phyloP scores from a whole-genome alignment of 2,888 invertebrate species.

The Euspilapteryx auroguttella region DNA sequence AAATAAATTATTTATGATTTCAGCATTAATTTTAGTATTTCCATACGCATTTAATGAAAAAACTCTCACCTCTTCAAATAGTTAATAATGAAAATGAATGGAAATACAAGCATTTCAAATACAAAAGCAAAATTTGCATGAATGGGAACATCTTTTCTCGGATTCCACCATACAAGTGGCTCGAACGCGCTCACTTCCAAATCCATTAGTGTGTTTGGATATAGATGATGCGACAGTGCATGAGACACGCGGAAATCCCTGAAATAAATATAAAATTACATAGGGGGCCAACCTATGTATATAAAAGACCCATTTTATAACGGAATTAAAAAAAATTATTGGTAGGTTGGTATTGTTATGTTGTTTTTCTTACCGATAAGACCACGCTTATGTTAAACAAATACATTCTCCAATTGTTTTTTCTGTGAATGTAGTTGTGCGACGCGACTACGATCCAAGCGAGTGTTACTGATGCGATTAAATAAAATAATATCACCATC shows the following conservation, averaged over 20 bases:
- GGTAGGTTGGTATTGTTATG: too few relatives aligned
- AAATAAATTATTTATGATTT: too few relatives aligned
- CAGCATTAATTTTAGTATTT: too few relatives aligned
- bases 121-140: slow-evolving; percentile 49
- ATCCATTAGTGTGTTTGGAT: slow-evolving; percentile 77
- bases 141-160: slow-evolving; percentile 54
- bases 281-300: too few relatives aligned
- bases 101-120: slow-evolving; percentile 36
- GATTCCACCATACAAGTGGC: slow-evolving; percentile 70
- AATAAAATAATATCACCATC: slow-evolving; percentile 17
- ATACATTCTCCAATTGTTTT: slow-evolving; percentile 78
- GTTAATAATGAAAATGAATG: slow-evolving; percentile 26
- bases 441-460: slow-evolving; percentile 63
- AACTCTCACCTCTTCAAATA: slow-evolving; percentile 52
- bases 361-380: slow-evolving; percentile 65
- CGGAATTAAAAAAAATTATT: too few relatives aligned
- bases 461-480: slow-evolving; percentile 46
- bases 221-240: slow-evolving; percentile 77
- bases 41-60: too few relatives aligned
- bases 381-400: slow-evolving; percentile 72
- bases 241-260: slow-evolving; percentile 79
- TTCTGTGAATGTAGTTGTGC: slow-evolving; percentile 81
- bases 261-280: slow-evolving; percentile 15
- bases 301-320: too few relatives aligned
- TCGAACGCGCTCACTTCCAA: slow-evolving; percentile 70